Percentiles rank a stretch among this genome's conserved stretches.
Evolutionary conservation across 2,888 invertebrate genomes (phyloP).

Genomic region (Limnephilus auricula): DNA sequence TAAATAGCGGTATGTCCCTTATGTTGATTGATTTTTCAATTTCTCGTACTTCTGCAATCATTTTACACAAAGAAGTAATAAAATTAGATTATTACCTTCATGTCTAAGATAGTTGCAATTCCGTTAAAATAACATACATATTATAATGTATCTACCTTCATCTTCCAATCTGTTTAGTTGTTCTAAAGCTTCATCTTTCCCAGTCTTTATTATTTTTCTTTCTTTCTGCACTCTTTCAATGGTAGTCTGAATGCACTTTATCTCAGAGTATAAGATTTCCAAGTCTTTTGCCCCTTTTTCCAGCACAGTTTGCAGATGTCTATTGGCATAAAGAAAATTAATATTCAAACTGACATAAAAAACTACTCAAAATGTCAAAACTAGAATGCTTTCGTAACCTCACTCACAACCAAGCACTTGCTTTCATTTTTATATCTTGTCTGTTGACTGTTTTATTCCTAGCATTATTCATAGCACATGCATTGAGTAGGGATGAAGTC

Average conservation of each 20-base stretch:
- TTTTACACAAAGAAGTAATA: background rate
- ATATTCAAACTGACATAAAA: background rate
- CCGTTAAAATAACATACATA: background rate
- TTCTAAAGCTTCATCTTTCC: slow-evolving; percentile 67
- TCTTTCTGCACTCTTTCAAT: slow-evolving; percentile 69
- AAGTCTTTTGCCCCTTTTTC: slow-evolving; percentile 68
- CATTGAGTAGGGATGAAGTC: too few species aligned
- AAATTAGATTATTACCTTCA: background rate
- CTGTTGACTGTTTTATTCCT: too few species aligned
- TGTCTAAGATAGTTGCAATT: background rate
- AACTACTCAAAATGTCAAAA: too few species aligned
- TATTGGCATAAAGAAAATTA: background rate
- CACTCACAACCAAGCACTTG: too few species aligned
- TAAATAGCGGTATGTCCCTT: slow-evolving; percentile 69
- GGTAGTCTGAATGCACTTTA: slow-evolving; percentile 68
- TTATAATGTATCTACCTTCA: slow-evolving; percentile 67
- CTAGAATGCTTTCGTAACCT: too few species aligned
- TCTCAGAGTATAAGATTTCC: slow-evolving; percentile 69
- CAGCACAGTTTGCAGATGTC: slow-evolving; percentile 47
- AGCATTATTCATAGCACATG: too few species aligned
- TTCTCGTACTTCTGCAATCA: slow-evolving; percentile 68
- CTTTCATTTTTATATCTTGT: background rate
- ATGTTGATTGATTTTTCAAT: slow-evolving; percentile 69
- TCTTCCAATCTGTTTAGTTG: slow-evolving; percentile 68
- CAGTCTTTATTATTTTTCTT: slow-evolving; percentile 68